Base-by-base conservation (phyloP, 2,888 invertebrate genomes). In the Metacarcinus magister region DNA sequence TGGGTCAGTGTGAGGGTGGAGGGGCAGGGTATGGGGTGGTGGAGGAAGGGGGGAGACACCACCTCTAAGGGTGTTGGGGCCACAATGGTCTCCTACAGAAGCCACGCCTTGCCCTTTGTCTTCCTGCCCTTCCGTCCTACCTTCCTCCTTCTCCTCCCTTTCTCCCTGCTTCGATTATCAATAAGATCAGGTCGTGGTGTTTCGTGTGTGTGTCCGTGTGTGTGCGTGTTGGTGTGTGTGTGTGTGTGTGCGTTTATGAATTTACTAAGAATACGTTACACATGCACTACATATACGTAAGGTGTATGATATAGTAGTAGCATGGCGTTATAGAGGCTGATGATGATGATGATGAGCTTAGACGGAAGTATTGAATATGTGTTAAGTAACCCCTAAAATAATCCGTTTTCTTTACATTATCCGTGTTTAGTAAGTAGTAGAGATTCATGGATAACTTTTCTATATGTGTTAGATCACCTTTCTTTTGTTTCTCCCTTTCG, bases 101-200 rank as follows among this genome's bases (percentile, higher is more conserved):
- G 39, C 91, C 44, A 46, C 91, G 91, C 46, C 91, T 46, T 91
- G 10, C 92, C 60, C 19, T 60, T 54, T 32, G 43, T 92, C 32
- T 19, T 48, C 28, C 10, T 32, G 43, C 39, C 60, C 19, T 92
- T 28, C 48, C 60, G 5, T 75, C 13, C 8, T 23, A 0, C 28
- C 82, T 4, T 94, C 75, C n/a, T 28, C 28, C 75, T 23, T 13
- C 7, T 13, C 13, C 92, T 60, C 48, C 8, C 60, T 67, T 1
- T 39, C 44, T 93, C 54, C 92, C 32, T 60, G 28, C 23, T 93
- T 93, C 93, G 93, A 93, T 93, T 93, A 93, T 60, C 93, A 93
- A 93, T 93, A 93, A 46, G 5, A 82, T 82, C 32, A 82, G 28
- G 82, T 28, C 8, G 82, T 82, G 82, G n/a, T 82, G 82, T 82